Base-by-base conservation (phyloP, 2,888 invertebrate species). In the Chrysodeixis includens region DNA sequence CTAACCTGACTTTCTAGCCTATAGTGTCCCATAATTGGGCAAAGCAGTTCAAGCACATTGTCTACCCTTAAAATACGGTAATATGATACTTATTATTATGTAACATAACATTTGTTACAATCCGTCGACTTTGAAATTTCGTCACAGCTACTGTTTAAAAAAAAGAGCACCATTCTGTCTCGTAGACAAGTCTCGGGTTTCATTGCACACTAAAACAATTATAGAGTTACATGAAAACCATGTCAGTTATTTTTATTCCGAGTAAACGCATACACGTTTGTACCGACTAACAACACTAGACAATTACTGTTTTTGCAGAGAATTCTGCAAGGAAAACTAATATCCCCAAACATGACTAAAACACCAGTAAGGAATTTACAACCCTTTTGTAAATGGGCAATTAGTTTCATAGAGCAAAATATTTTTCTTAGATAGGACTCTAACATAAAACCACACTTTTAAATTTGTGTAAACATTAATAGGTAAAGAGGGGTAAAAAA, bases 201-300 rank as follows among this genome's bases (percentile, higher is more conserved):
- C 86, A 83, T 76, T 81, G 64, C 81, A 57, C 62, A 79, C 80
- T 78, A 79, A 83, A 83, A 86, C 84, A 84, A 86, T 84, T 74
- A 81, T 69, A 73, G 73, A 63, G 72, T 75, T 79, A 75, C 75
- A 76, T 69, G 62, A 76, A 49, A 86, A 81, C 78, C 64, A 81
- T 85, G 84, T 80, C 85, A 83, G 80, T 61, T 86, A 86, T 86
- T 86, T 84, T 71, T 71, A 71, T 59, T 56, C 8, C 30, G 40
- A 67, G 61, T 71, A 66, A 75, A 75, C 75, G 71, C 62, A 60
- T 54, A 52, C 20, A 51, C 59, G 56, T 59, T 73, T 62, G 51
- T 9, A 58, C 53, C 20, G 14, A 62, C 46, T 62, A 32, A 70
- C 57, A 66, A 70, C 62, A 59, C 32, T 32, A 46, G 49, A 62